A percentile compares a stretch with the other conserved stretches of the same genome.
These are phyloP conservation scores for Lydus trimaculatus DNA, from an alignment of 2,888 invertebrate genomes.

Conservation along the genomic window DNA sequence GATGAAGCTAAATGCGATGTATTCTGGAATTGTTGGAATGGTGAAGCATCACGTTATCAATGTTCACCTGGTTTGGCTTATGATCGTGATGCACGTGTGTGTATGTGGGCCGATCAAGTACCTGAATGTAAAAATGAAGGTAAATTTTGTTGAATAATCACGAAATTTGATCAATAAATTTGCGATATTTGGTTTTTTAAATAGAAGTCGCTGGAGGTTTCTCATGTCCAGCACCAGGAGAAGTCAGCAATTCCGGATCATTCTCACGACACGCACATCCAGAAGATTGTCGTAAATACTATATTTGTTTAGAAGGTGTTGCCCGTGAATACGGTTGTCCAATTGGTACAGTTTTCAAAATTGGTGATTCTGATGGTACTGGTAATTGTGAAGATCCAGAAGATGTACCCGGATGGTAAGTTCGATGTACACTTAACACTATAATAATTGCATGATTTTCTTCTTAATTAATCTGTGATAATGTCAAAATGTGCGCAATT, in stretches of 20 bases:
- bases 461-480: not conserved
- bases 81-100: conserved; percentile 90
- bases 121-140: conserved; percentile 91
- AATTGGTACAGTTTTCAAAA: conserved; percentile 95
- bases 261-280: conserved; percentile 96
- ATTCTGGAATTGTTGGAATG: conserved; percentile 98
- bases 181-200: conserved; percentile 37
- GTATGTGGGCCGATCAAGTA: conserved; percentile 97
- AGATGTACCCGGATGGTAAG: conserved; percentile 96
- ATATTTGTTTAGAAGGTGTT: conserved; percentile 89
- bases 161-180: too few species aligned
- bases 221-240: conserved; percentile 83
- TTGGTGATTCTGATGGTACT: conserved; percentile 87
- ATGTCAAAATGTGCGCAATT: not conserved
- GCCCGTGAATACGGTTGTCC: conserved; percentile 96
- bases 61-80: conserved; percentile 95
- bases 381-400: conserved; percentile 95
- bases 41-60: conserved; percentile 91
- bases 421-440: conserved; percentile 10
- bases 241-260: conserved; percentile 82
- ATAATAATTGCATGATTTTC: not conserved
- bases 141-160: too few species aligned
- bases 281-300: conserved; percentile 94
- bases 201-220: conserved; percentile 92
- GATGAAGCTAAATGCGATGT: conserved; percentile 89